Evolutionary conservation across 2,113 vertebrate genomes (phyloP).

Genomic region (Lasiurus borealis): DNA sequence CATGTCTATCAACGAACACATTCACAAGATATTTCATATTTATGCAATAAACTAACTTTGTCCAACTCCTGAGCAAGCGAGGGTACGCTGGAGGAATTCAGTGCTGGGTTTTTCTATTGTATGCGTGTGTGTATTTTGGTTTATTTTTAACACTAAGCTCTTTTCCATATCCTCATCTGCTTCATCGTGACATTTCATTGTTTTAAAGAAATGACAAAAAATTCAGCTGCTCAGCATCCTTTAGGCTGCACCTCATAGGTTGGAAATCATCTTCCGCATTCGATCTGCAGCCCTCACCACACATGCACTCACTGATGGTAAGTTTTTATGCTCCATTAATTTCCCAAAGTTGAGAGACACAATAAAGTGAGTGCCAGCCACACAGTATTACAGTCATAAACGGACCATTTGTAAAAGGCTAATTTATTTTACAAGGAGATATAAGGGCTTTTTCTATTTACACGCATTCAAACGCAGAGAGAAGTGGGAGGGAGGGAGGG

Average conservation of each 20-base stretch:
- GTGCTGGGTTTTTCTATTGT: not conserved
- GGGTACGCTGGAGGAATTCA: not conserved
- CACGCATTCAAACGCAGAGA: not conserved
- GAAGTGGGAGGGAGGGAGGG: too few relatives aligned
- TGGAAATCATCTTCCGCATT: not conserved
- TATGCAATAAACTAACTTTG: not conserved
- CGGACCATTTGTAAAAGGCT: not conserved
- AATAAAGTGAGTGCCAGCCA: not conserved
- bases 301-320: not conserved
- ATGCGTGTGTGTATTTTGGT: not conserved
- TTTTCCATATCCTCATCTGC: not conserved
- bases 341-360: not conserved
- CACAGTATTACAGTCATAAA: not conserved
- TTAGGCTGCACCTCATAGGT: too few relatives aligned
- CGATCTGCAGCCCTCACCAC: not conserved
- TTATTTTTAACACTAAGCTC: not conserved
- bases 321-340: constrained; percentile 24
- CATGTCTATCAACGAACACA: not conserved
- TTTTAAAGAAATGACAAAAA: not conserved
- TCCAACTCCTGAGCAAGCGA: not conserved
- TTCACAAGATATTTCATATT: not conserved
- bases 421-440: not conserved
- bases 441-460: not conserved
- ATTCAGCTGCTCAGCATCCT: not conserved
- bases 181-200: not conserved